phyloP scores from a whole-genome alignment of 2,797 vertebrate species.

The Odontamblyopus rebecca region DNA sequence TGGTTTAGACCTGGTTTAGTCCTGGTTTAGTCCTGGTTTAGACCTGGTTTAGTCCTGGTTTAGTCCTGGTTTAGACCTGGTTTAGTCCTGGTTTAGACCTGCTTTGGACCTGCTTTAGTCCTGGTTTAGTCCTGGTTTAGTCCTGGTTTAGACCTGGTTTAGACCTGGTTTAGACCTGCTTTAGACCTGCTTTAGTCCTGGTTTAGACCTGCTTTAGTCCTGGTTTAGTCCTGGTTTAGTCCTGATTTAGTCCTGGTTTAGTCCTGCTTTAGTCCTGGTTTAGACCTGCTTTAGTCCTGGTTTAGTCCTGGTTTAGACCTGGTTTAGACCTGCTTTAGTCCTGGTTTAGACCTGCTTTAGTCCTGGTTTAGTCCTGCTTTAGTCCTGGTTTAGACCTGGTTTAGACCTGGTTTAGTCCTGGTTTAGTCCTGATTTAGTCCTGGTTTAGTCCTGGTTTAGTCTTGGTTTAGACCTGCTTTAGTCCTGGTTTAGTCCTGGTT shows the following conservation, averaged over 20 bases:
- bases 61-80: neutral
- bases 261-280: neutral
- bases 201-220: neutral
- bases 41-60: neutral
- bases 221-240: neutral
- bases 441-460: slow-evolving; percentile 1
- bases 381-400: neutral
- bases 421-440: neutral
- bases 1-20: neutral
- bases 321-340: too few species aligned
- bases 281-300: neutral
- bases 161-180: slow-evolving; percentile 4
- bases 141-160: neutral
- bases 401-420: neutral
- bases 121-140: neutral
- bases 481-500: neutral
- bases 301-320: neutral
- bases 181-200: neutral
- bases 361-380: neutral
- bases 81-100: neutral
- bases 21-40: neutral
- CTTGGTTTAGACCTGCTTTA: neutral
- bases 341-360: neutral
- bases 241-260: neutral
- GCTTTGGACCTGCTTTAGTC: neutral